Evolutionary conservation across 2,888 invertebrate species (phyloP).

Genomic region (Euplexia lucipara): DNA sequence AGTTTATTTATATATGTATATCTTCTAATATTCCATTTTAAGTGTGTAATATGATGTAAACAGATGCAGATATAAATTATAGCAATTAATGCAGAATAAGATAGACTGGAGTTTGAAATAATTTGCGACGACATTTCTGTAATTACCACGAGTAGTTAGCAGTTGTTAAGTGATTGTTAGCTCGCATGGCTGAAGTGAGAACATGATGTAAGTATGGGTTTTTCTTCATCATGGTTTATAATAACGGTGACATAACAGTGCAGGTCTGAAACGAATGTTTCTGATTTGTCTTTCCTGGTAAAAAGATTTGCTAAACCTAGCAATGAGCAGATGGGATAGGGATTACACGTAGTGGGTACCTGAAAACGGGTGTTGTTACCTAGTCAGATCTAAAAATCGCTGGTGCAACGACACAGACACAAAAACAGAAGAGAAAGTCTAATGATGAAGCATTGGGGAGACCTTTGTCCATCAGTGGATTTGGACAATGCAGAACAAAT

Average conservation of each 20-base stretch:
- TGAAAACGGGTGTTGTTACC: neutral
- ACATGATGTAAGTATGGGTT: slow-evolving; percentile 6
- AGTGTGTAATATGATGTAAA: too few relatives aligned
- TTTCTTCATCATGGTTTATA: slow-evolving; percentile 21
- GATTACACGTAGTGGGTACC: neutral
- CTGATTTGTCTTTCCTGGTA: neutral
- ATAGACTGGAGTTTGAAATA: neutral
- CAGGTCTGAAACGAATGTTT: slow-evolving; percentile 9
- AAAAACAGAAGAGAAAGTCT: too few relatives aligned
- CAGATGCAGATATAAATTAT: neutral
- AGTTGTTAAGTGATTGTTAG: slow-evolving; percentile 27
- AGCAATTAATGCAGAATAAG: neutral
- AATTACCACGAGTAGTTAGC: slow-evolving; percentile 29
- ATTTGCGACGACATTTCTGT: slow-evolving; percentile 21
- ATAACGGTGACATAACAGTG: neutral
- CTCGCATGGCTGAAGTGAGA: slow-evolving; percentile 12
- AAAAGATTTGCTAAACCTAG: neutral
- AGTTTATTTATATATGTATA: too few relatives aligned
- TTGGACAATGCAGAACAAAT: too few relatives aligned
- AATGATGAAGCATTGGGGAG: too few relatives aligned
- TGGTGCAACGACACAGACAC: neutral
- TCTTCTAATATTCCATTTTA: too few relatives aligned
- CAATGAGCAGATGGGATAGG: neutral
- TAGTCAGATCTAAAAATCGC: neutral
- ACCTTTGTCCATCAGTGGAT: too few relatives aligned